phyloP scores from a whole-genome alignment of 2,888 invertebrate species.

The Eristalinus sepulchralis region DNA sequence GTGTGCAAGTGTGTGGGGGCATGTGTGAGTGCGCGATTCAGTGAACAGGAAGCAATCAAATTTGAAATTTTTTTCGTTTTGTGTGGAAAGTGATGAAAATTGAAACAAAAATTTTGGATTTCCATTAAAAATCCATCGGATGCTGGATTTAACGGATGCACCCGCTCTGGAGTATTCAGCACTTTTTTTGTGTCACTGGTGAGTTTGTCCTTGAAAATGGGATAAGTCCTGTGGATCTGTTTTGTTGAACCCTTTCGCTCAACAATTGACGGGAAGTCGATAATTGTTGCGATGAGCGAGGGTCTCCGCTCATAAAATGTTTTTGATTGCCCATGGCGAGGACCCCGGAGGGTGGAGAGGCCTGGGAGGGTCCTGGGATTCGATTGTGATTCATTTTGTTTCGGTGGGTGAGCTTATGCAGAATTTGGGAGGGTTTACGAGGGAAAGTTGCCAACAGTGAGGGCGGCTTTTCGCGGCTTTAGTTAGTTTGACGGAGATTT shows the following conservation, averaged over 20 bases:
- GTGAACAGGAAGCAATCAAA: slow-evolving; percentile 30
- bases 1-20: neutral
- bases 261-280: neutral
- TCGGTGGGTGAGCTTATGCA: no score
- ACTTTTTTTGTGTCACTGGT: neutral
- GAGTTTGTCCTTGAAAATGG: neutral
- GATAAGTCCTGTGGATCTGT: neutral
- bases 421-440: no score
- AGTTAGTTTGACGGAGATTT: no score
- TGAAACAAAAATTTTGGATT: neutral
- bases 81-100: neutral
- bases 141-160: neutral
- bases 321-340: no score
- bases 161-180: neutral
- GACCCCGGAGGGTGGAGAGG: no score
- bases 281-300: neutral
- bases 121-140: neutral
- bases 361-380: no score
- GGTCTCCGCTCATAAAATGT: no score
- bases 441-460: no score
- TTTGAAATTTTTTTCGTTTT: neutral
- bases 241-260: neutral
- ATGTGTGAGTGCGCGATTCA: neutral
- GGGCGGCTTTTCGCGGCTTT: no score
- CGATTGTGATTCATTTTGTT: no score